Base-by-base conservation (phyloP, 2,888 invertebrate genomes). In the Drosophila siamana region DNA sequence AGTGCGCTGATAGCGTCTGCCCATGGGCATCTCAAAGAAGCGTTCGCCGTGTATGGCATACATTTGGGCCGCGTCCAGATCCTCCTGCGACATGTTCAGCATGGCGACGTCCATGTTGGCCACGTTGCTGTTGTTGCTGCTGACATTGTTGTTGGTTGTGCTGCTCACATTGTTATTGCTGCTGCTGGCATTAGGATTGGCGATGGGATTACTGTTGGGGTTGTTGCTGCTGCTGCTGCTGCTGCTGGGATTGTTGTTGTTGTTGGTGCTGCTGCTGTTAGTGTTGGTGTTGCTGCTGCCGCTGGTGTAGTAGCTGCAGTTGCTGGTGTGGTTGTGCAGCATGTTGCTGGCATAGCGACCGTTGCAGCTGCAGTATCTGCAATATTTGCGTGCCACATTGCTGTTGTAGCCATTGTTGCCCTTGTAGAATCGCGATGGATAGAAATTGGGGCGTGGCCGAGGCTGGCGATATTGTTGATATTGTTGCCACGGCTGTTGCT, bases 21-120 rank as follows among this genome's bases (percentile, higher is more conserved):
- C 71, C 57, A 70, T 50, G 2, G 79, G 69, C 76, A 77, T 77
- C 9, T 79, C 56, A 19, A 79, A 71, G 57, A 77, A 75, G 1
- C 19, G 38, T 11, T 77, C 76, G 7, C 80, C 77, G 19, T 80
- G 38, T 4, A 67, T 73, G 0, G 81, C 78, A 41, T 78, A 68
- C 80, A 76, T 52, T 38, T 68, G 80, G 4, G 61, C 50, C 0
- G 76, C 62, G 13, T 56, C 50, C 9, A 62, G 28, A 47, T 79
- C 60, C 24, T 77, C 67, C 36, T 54, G 68, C 0, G 68, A 50
- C 44, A 77, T 38, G 9, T 71, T 54, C 3, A 56, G 4, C n/a
- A 40, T 50, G 2, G 55, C 19, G 6, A 36, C 22, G n/a, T 74
- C 54, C 16, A 71, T 28, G 40, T 51, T 36, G 24, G 15, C 26